A percentile compares a stretch with the other conserved stretches of the same genome.
phyloP scores from a whole-genome alignment of 1,140 invertebrate genomes.

The Brachionus plicatilis region DNA sequence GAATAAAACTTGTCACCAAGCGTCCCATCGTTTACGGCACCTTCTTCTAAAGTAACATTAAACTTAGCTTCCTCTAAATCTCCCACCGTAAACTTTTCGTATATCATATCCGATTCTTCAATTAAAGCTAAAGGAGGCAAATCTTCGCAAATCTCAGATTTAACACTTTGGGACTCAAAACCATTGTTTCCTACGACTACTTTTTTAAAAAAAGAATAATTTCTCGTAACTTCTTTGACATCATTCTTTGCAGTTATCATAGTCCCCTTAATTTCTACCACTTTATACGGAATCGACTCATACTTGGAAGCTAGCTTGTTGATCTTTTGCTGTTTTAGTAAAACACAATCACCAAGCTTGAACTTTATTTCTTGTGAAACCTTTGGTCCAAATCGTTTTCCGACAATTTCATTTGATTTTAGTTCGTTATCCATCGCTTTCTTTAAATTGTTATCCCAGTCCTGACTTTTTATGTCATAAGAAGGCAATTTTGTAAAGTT shows the following conservation, averaged over 20 bases:
- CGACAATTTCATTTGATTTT: not conserved
- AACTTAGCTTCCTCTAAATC: no score
- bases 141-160: not conserved
- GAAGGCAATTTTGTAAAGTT: not conserved
- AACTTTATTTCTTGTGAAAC: not conserved
- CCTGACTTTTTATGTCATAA: not conserved
- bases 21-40: not conserved
- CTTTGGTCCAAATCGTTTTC: not conserved
- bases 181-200: not conserved
- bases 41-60: not conserved
- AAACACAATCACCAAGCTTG: not conserved
- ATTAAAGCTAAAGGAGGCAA: not conserved
- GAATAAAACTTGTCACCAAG: not conserved
- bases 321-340: not conserved
- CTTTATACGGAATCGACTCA: not conserved
- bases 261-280: not conserved
- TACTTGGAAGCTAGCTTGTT: not conserved
- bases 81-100: not conserved
- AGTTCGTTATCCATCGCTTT: not conserved
- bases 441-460: not conserved
- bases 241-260: not conserved
- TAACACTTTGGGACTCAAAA: not conserved
- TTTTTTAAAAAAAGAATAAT: not conserved
- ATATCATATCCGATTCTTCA: not conserved
- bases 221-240: not conserved